Evolutionary conservation across 2,888 invertebrate species (phyloP), one percentile per base, ranked within the genome.

Genomic region (Galeruca laticollis): DNA sequence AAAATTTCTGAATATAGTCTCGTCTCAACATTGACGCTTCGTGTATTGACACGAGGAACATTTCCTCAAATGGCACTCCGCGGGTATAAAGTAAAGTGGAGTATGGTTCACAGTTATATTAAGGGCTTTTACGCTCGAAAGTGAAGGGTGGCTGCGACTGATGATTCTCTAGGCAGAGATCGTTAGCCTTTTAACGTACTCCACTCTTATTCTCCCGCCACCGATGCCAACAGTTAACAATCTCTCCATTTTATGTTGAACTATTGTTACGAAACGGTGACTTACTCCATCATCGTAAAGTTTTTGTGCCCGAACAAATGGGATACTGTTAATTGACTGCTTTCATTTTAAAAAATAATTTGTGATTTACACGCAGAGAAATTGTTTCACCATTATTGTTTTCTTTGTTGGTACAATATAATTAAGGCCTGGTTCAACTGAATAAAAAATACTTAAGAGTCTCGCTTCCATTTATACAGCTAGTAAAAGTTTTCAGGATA

Each of bases 141-240:
- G 33, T 68, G 62, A 64, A 71, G 73, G 71, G 73, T 71, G 71
- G 66, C 73, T 73, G 73, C 59, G 68, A 62, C 67, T 66, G 73
- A 73, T 73, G 70, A 71, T 71, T 73, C 73, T 73, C 69, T 65
- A 72, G 68, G 60, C 68, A 66, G 70, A 62, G 71, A 73, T 72
- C 73, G 73, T 73, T 73, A 73, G 73, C 73, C 73, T 73, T 73
- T 73, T 73, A 72, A 73, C 73, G 71, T 60, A 65, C 70, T 73
- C 69, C 51, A 26, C 63, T 57, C 56, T 35, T 31, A 33, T 33
- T 57, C 56, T 15, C 56, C 56, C 56, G 56, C 33, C 62, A 68
- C 70, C 70, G 54, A 56, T 63, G 56, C 63, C 56, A 70, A 73
- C 68, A 60, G 71, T 72, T 71, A 73, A 73, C 71, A 70, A 72